phyloP scores from a whole-genome alignment of 2,888 invertebrate genomes.

The Eulithis prunata region DNA sequence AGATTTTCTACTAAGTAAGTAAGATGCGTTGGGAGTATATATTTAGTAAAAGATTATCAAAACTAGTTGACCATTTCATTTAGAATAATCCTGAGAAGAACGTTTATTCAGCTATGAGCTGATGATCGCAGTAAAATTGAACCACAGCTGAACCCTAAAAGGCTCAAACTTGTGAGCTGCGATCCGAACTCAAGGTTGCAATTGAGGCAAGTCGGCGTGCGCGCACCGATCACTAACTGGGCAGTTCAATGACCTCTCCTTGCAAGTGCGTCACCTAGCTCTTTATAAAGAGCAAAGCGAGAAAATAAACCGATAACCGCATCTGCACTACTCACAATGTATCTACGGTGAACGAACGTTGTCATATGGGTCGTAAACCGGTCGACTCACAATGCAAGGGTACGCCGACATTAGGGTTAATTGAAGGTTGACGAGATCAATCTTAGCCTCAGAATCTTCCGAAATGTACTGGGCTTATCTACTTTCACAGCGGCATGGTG shows the following conservation, averaged over 20 bases:
- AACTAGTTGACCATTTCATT: too few species aligned
- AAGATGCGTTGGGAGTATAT: background rate
- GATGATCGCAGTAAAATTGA: background rate
- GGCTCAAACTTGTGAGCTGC: slow-evolving; percentile 24
- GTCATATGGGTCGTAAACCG: slow-evolving; percentile 70
- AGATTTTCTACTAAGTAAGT: background rate
- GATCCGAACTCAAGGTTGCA: slow-evolving; percentile 61
- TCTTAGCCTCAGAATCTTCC: slow-evolving; percentile 37
- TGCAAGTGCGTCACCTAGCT: slow-evolving; percentile 76
- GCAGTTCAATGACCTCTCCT: slow-evolving; percentile 69
- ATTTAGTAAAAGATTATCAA: background rate
- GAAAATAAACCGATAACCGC: slow-evolving; percentile 80
- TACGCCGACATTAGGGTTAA: slow-evolving; percentile 57
- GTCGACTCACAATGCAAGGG: slow-evolving; percentile 65
- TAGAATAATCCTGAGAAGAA: too few species aligned
- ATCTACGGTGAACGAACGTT: slow-evolving; percentile 72
- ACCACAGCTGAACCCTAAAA: slow-evolving; percentile 26
- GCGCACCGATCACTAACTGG: slow-evolving; percentile 64
- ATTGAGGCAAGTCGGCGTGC: slow-evolving; percentile 61
- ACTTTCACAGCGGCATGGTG: slow-evolving; percentile 38
- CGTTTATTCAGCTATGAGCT: too few species aligned
- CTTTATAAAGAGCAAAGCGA: slow-evolving; percentile 79
- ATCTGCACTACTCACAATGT: slow-evolving; percentile 67
- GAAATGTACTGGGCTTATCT: slow-evolving; percentile 36
- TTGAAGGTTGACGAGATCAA: slow-evolving; percentile 57